A percentile compares a stretch with the other conserved stretches of the same genome.
These are phyloP conservation scores for Galeruca laticollis DNA, from an alignment of 2,888 invertebrate genomes.

Conservation along the genomic window DNA sequence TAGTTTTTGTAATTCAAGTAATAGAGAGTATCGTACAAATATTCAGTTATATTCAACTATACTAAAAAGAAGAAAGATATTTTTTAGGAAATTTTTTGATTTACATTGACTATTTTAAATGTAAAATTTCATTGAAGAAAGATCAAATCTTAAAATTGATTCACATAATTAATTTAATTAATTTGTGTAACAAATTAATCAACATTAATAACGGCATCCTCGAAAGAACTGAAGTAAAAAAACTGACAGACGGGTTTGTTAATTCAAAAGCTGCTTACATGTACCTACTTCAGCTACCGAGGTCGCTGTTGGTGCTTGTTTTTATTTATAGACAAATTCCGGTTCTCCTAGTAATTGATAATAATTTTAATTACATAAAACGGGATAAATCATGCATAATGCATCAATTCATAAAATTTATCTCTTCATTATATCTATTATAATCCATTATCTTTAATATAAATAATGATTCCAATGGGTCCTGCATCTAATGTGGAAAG, in stretches of 20 bases:
- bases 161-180: neutral
- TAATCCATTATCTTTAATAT: too few species aligned
- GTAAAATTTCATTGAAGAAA: too few species aligned
- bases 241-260: neutral
- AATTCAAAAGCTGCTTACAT: neutral
- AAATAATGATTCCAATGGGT: too few species aligned
- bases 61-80: too few species aligned
- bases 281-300: neutral
- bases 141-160: neutral
- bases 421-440: neutral
- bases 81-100: too few species aligned
- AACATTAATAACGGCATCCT: neutral
- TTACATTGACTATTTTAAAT: too few species aligned
- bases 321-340: neutral
- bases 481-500: too few species aligned
- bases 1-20: too few species aligned
- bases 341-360: neutral
- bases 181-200: neutral
- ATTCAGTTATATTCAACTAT: too few species aligned
- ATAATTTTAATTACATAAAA: conserved; percentile 5
- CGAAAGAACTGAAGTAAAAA: neutral
- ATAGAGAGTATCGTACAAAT: too few species aligned
- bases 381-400: neutral
- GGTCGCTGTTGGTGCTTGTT: neutral
- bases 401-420: neutral